phyloP scores from a whole-genome alignment of 1,140 invertebrate genomes.

The Scaptomyza pallida region DNA sequence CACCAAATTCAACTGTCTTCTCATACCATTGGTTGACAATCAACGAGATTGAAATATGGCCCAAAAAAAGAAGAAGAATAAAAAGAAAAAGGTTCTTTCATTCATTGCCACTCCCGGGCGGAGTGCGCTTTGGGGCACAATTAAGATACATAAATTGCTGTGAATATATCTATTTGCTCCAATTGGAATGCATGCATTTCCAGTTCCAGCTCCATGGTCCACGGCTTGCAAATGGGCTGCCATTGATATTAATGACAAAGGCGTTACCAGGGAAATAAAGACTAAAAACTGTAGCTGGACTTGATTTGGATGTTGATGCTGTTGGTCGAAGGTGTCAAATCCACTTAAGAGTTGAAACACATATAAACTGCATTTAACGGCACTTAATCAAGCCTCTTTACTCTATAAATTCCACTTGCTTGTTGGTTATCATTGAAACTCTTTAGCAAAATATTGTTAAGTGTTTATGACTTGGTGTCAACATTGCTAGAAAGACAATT shows the following conservation, averaged over 20 bases:
- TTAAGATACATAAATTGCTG: conserved; percentile 54
- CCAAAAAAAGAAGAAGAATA: no score
- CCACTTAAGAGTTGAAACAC: conserved; percentile 1
- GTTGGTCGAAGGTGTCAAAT: neutral
- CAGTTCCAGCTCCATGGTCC: conserved; percentile 4
- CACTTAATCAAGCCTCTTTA: neutral
- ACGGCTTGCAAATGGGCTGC: conserved; percentile 5
- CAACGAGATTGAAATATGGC: conserved; percentile 16
- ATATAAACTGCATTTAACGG: conserved; percentile 8
- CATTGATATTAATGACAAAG: conserved; percentile 1
- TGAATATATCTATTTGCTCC: conserved; percentile 41
- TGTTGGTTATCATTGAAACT: neutral
- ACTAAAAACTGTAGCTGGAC: neutral
- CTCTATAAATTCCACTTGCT: neutral
- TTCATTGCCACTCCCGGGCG: conserved; percentile 27
- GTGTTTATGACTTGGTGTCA: no score
- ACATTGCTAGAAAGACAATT: no score
- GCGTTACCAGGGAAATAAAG: neutral
- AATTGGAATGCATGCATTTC: conserved; percentile 19
- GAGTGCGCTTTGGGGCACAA: conserved; percentile 10
- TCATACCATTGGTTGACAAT: conserved; percentile 15
- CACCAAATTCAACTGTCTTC: neutral
- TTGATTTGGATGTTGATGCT: neutral
- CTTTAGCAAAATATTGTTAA: neutral
- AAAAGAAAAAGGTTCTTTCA: conserved; percentile 43